Conservation (phyloP, 2,797 vertebrate genomes). For the Parauchenoglanis ngamensis region DNA sequence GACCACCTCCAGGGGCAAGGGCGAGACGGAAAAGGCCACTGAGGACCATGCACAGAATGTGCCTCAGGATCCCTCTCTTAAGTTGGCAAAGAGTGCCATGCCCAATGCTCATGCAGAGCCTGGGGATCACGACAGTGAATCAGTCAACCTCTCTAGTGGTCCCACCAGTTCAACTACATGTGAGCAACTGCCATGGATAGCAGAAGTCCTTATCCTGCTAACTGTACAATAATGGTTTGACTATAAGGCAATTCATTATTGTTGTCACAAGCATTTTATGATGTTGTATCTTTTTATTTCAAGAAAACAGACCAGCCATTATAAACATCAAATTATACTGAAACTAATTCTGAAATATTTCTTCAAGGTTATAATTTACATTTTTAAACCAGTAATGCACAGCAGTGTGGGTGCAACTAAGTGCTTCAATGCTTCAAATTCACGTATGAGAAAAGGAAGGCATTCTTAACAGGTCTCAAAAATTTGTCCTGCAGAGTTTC, state of each 20-base stretch:
- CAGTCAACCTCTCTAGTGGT: slow-evolving; percentile 76
- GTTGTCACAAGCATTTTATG: background rate
- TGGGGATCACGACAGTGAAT: slow-evolving; percentile 83
- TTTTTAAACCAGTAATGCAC: background rate
- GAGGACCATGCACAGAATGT: slow-evolving; percentile 68
- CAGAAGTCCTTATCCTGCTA: background rate
- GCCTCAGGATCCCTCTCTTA: slow-evolving; percentile 80
- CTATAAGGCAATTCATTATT: background rate
- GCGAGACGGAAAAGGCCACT: slow-evolving; percentile 66
- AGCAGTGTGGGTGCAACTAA: background rate
- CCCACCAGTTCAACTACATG: slow-evolving; percentile 78
- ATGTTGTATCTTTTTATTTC: background rate
- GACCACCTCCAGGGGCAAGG: slow-evolving; percentile 68
- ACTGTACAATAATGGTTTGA: background rate
- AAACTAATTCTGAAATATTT: background rate
- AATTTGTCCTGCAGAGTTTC: slow-evolving; percentile 15
- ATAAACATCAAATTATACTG: too few relatives aligned
- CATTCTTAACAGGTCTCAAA: background rate
- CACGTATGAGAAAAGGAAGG: background rate
- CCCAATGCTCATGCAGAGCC: slow-evolving; percentile 69
- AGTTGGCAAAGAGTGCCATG: slow-evolving; percentile 69
- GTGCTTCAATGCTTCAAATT: background rate
- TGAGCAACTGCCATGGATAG: slow-evolving; percentile 69
- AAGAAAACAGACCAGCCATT: background rate
- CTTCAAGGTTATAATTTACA: background rate